phyloP scores from a whole-genome alignment of 2,888 invertebrate genomes.

The Sepiola atlantica region DNA sequence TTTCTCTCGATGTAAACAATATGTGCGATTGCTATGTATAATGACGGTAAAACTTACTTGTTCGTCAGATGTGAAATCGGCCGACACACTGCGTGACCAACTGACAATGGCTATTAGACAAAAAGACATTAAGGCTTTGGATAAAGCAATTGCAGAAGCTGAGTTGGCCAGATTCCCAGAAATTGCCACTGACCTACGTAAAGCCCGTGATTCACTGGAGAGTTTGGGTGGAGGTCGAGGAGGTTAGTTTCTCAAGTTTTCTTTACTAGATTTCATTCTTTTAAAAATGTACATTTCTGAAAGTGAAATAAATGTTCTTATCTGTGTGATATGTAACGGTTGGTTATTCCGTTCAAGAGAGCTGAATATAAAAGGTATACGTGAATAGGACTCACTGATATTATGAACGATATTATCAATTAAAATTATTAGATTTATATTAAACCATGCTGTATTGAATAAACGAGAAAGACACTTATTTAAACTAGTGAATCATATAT shows the following conservation, averaged over 20 bases:
- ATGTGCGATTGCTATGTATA: neutral
- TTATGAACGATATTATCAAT: no score
- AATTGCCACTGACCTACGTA: neutral
- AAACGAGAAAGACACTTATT: neutral
- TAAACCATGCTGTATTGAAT: no score
- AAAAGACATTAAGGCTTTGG: neutral
- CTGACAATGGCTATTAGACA: constrained; percentile 16
- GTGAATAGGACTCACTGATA: neutral
- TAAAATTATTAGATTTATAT: no score
- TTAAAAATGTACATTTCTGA: neutral
- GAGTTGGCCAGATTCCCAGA: constrained; percentile 24
- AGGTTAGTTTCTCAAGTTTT: neutral
- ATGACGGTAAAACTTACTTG: neutral
- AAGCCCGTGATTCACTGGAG: neutral
- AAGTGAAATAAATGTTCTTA: neutral
- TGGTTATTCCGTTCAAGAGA: no score
- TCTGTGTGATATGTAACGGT: neutral
- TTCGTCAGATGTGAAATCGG: neutral
- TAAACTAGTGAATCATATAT: neutral
- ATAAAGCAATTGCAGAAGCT: neutral
- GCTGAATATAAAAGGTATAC: neutral
- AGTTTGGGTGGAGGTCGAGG: constrained; percentile 16
- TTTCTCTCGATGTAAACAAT: neutral
- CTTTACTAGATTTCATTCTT: no score
- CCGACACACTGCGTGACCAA: constrained; percentile 23